Evolutionary conservation across 1,140 invertebrate genomes (phyloP).

Genomic region (Aphelinus atriplicis): DNA sequence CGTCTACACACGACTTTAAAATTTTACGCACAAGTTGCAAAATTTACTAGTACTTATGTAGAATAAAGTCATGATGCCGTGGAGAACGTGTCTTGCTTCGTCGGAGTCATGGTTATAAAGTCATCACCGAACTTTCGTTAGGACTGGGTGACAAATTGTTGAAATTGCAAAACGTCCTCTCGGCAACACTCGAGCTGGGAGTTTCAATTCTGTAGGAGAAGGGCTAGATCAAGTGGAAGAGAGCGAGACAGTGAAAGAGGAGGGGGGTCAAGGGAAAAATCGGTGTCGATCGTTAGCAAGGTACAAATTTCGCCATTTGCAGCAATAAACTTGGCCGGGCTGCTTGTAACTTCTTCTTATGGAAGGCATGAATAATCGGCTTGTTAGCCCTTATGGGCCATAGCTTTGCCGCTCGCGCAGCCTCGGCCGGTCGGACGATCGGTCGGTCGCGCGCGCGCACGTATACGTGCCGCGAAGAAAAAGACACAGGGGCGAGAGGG

Average conservation of each 20-base stretch:
- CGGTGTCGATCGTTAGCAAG: constrained; percentile 60
- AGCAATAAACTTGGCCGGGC: constrained; percentile 63
- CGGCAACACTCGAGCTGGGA: no score
- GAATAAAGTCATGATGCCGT: no score
- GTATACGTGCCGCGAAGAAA: constrained; percentile 27
- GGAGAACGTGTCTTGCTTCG: no score
- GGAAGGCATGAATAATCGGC: constrained; percentile 65
- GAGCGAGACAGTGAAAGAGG: background rate
- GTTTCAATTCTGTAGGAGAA: no score
- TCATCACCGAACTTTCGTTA: no score
- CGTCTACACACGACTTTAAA: no score
- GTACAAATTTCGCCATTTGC: constrained; percentile 67
- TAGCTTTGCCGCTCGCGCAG: constrained; percentile 40
- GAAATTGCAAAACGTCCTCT: no score
- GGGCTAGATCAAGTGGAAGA: background rate
- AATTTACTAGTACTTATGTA: no score
- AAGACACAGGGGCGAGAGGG: constrained; percentile 15
- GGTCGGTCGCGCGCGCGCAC: background rate
- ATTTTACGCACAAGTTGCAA: no score
- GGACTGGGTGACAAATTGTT: no score
- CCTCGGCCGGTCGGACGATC: no score
- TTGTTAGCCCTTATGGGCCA: constrained; percentile 66
- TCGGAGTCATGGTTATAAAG: no score
- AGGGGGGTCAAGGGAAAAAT: constrained; percentile 40
- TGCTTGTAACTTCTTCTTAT: constrained; percentile 65